Percentiles rank a stretch among this genome's conserved stretches.
Conservation (phyloP, 23 tunicate genomes). For the Botrylloides violaceus region DNA sequence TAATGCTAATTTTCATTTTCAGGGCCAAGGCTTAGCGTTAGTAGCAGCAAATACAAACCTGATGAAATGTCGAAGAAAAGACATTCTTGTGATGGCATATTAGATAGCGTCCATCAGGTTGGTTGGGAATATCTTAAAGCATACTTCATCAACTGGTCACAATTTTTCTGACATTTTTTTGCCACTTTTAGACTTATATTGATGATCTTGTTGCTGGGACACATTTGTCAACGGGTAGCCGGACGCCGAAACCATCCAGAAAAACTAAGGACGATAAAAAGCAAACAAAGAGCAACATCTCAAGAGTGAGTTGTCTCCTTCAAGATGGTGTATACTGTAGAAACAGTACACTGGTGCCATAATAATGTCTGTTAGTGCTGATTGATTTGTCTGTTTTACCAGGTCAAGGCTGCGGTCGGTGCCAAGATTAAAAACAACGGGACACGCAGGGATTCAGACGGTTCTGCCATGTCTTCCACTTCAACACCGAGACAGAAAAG, state of each 20-base stretch:
- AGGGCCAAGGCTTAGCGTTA: conserved; percentile 22
- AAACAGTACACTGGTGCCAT: neutral
- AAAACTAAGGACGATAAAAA: conserved; percentile 15
- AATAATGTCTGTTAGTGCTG: neutral
- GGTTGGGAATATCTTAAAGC: neutral
- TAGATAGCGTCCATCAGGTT: conserved; percentile 11
- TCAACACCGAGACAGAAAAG: conserved; percentile 18
- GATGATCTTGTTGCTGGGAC: conserved; percentile 23
- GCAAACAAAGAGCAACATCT: conserved; percentile 3
- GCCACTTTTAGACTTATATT: conserved; percentile 14
- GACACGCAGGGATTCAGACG: conserved; percentile 16
- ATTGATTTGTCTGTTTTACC: neutral
- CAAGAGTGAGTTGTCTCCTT: neutral
- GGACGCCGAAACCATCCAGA: conserved; percentile 18
- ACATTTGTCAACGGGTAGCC: conserved; percentile 15
- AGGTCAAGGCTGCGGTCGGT: conserved; percentile 21
- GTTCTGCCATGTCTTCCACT: conserved; percentile 10
- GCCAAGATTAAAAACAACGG: conserved; percentile 9
- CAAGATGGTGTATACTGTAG: neutral
- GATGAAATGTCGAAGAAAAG: conserved; percentile 11
- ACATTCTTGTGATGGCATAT: conserved; percentile 13
- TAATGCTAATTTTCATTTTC: too few relatives aligned
- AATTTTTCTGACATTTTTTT: neutral
- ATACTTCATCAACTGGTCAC: neutral
- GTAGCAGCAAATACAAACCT: conserved; percentile 7